These are phyloP conservation scores for Anguilla anguilla DNA, from an alignment of 2,797 vertebrate genomes.

Conservation along the genomic window DNA sequence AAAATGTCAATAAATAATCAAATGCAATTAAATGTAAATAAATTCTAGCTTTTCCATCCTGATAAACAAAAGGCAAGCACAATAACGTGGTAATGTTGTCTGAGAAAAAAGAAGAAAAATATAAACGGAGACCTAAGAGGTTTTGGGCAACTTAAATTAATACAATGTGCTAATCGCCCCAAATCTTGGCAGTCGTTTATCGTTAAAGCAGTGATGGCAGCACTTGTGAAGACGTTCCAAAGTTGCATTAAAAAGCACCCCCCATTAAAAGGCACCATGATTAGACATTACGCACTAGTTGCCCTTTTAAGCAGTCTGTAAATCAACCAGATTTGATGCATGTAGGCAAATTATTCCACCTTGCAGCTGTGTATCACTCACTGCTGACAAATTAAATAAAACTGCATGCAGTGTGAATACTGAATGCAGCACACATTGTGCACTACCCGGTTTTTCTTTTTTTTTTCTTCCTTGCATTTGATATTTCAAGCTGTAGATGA, in stretches of 20 bases:
- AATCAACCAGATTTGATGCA: not conserved
- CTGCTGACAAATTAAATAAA: constrained; percentile 23
- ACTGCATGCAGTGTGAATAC: constrained; percentile 55
- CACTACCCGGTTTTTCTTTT: constrained; percentile 68
- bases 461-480: not conserved
- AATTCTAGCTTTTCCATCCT: not conserved
- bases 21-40: not conserved
- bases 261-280: not conserved
- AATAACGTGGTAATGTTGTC: not conserved
- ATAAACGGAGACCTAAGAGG: not conserved
- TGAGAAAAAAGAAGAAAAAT: not conserved
- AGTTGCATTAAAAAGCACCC: not conserved
- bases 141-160: not conserved
- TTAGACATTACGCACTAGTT: not conserved
- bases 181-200: not conserved
- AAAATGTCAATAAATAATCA: not conserved
- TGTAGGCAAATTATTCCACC: not conserved
- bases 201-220: not conserved
- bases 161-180: not conserved
- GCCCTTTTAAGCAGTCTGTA: not conserved
- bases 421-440: constrained; percentile 62
- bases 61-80: not conserved
- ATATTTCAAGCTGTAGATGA: constrained; percentile 58
- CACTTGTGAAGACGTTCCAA: not conserved
- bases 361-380: not conserved